Percentiles rank a stretch among this genome's conserved stretches.
Evolutionary conservation across 2,888 invertebrate genomes (phyloP).

Genomic region (Erannis defoliaria): DNA sequence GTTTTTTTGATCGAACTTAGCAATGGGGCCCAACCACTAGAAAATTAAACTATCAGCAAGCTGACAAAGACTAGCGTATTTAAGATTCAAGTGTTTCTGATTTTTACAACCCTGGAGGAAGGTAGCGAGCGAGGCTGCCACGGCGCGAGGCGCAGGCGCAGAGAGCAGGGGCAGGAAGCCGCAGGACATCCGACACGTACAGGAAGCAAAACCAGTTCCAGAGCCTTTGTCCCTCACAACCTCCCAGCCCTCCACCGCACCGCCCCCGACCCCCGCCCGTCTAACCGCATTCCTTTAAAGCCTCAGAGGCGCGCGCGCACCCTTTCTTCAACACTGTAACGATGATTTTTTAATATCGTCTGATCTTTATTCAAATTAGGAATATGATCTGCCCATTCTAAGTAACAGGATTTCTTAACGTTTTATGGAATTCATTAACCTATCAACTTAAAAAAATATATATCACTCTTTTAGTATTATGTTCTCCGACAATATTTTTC

Average conservation of each 20-base stretch:
- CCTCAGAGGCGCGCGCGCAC: slow-evolving; percentile 75
- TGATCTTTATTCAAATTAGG: slow-evolving; percentile 22
- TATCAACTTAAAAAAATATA: too few species aligned
- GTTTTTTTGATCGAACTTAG: too few species aligned
- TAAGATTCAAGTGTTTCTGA: background rate
- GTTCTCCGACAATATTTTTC: too few species aligned
- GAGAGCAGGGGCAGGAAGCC: slow-evolving; percentile 81
- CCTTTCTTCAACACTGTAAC: slow-evolving; percentile 61
- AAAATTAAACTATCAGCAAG: background rate
- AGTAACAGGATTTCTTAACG: background rate
- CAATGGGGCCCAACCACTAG: background rate
- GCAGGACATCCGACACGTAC: slow-evolving; percentile 87
- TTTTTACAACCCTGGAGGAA: slow-evolving; percentile 40
- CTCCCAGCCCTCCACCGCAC: slow-evolving; percentile 63
- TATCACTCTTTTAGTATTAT: too few species aligned
- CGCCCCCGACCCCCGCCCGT: slow-evolving; percentile 53
- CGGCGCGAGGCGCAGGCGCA: slow-evolving; percentile 37
- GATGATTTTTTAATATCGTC: slow-evolving; percentile 45
- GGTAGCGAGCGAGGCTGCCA: slow-evolving; percentile 36
- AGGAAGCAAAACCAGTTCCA: slow-evolving; percentile 86
- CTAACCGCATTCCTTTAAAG: slow-evolving; percentile 80
- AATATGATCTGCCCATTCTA: background rate
- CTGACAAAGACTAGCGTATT: too few species aligned
- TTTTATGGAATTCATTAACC: background rate
- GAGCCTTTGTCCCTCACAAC: slow-evolving; percentile 82